These are phyloP conservation scores for Metridium senile DNA, from an alignment of 92 coral and sea anemone species.

Conservation along the genomic window DNA sequence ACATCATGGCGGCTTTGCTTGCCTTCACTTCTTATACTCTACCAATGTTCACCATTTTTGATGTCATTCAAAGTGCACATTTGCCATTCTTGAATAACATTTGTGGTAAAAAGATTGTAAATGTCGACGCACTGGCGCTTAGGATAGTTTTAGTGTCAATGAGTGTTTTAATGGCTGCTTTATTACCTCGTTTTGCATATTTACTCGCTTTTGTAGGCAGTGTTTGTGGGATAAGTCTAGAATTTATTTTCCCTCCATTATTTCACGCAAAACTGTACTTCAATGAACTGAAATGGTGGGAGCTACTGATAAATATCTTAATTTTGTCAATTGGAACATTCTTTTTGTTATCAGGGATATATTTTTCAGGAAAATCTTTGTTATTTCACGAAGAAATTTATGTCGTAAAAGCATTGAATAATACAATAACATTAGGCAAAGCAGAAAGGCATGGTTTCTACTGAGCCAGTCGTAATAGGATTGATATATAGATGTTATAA, in stretches of 20 bases:
- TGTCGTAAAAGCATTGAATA: background rate
- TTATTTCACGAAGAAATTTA: slow-evolving; percentile 7
- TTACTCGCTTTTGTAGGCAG: slow-evolving; percentile 82
- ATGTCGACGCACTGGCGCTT: slow-evolving; percentile 53
- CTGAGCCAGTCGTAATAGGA: background rate
- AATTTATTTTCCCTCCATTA: slow-evolving; percentile 81
- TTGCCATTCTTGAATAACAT: slow-evolving; percentile 40
- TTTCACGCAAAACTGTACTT: slow-evolving; percentile 74
- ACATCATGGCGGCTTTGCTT: slow-evolving; percentile 86
- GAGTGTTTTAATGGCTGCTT: slow-evolving; percentile 72
- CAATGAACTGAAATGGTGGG: slow-evolving; percentile 59
- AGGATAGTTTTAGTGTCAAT: slow-evolving; percentile 52
- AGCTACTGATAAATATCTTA: slow-evolving; percentile 49
- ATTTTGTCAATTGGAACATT: slow-evolving; percentile 60
- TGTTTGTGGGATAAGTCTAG: slow-evolving; percentile 77
- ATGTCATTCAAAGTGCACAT: slow-evolving; percentile 69
- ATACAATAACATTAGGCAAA: background rate
- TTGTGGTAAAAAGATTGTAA: slow-evolving; percentile 49
- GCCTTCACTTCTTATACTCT: slow-evolving; percentile 91
- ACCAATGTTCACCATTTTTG: slow-evolving; percentile 95
- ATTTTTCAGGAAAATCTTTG: slow-evolving; percentile 79
- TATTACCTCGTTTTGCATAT: slow-evolving; percentile 72
- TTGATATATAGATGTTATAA: background rate
- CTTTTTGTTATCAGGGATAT: slow-evolving; percentile 71
- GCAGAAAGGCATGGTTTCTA: background rate